Conservation (phyloP, 2,888 invertebrate species). For the Pecten maximus region DNA sequence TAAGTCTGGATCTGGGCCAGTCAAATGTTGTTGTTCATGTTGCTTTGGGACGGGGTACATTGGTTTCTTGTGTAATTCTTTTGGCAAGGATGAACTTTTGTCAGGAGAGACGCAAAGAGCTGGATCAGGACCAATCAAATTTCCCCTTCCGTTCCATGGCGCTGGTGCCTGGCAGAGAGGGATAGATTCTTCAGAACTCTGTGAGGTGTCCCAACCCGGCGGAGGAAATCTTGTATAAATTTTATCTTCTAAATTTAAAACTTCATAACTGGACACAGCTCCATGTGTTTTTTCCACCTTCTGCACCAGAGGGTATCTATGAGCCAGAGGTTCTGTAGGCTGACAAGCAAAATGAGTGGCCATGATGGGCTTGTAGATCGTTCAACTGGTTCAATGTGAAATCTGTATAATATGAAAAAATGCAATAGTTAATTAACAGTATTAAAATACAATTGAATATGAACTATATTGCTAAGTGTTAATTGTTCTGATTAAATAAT, state of each 20-base stretch:
- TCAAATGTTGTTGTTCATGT: slow-evolving; percentile 25
- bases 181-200: slow-evolving; percentile 67
- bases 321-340: slow-evolving; percentile 65
- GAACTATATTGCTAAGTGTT: no score
- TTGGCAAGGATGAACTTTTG: slow-evolving; percentile 51
- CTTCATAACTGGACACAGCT: slow-evolving; percentile 68
- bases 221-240: slow-evolving; percentile 64
- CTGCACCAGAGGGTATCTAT: slow-evolving; percentile 56
- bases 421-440: no score
- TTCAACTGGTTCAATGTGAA: not conserved
- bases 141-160: slow-evolving; percentile 56
- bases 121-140: slow-evolving; percentile 64
- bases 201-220: slow-evolving; percentile 69
- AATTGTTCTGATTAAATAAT: no score
- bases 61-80: not conserved
- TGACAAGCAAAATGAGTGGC: slow-evolving; percentile 69
- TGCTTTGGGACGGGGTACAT: slow-evolving; percentile 52
- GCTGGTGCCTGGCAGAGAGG: slow-evolving; percentile 62
- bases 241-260: slow-evolving; percentile 59
- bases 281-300: slow-evolving; percentile 60
- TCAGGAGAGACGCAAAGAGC: slow-evolving; percentile 68
- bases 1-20: slow-evolving; percentile 67
- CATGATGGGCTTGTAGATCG: slow-evolving; percentile 48
- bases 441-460: not conserved
- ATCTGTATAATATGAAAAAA: not conserved